phyloP scores from a whole-genome alignment of 2,113 vertebrate genomes.

The Stigmatopora argus region DNA sequence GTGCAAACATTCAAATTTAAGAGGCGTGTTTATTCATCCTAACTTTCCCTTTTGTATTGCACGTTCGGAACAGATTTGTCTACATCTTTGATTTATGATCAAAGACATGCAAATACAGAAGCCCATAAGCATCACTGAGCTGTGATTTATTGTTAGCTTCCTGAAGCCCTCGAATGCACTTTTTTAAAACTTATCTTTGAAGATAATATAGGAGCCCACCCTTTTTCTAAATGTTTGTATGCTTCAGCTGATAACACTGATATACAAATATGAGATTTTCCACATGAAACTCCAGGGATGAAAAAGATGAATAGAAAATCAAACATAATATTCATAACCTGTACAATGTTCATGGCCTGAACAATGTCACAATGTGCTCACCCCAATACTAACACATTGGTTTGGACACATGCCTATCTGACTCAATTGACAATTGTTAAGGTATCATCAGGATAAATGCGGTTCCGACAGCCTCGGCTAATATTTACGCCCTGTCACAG shows the following conservation, averaged over 20 bases:
- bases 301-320: conserved; percentile 1
- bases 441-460: too few species aligned
- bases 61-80: neutral
- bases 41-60: neutral
- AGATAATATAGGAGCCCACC: neutral
- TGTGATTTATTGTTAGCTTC: neutral
- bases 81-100: neutral
- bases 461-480: too few species aligned
- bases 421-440: too few species aligned
- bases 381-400: too few species aligned
- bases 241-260: neutral
- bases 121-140: neutral
- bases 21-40: neutral
- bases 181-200: neutral
- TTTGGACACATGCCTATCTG: too few species aligned
- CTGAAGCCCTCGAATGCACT: neutral
- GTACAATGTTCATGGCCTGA: neutral
- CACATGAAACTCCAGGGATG: neutral
- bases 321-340: neutral
- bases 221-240: neutral
- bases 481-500: too few species aligned
- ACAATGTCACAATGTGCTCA: too few species aligned
- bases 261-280: neutral
- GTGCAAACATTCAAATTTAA: neutral
- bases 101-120: neutral